A percentile compares a stretch with the other conserved stretches of the same genome.
These are phyloP conservation scores for Hyaena hyaena DNA, from an alignment of 2,113 vertebrate species.

Conservation along the genomic window DNA sequence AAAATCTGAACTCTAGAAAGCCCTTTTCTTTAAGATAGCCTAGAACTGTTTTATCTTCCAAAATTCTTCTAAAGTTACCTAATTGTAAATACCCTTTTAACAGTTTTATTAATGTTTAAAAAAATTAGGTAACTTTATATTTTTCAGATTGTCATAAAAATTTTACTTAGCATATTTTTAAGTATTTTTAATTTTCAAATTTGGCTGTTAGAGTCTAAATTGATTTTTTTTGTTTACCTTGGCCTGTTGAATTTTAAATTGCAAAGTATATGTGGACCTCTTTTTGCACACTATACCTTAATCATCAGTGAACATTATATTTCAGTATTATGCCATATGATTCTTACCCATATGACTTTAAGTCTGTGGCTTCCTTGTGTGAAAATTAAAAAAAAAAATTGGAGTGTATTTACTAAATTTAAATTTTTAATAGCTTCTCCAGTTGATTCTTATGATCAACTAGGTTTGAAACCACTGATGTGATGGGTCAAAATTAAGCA, in stretches of 20 bases:
- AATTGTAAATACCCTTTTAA: conserved; percentile 10
- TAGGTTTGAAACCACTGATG: conserved; percentile 3
- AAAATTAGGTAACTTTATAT: conserved; percentile 9
- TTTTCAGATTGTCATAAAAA: neutral
- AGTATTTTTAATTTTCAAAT: conserved; percentile 32
- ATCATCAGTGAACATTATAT: neutral
- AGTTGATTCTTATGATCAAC: neutral
- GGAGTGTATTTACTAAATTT: conserved; percentile 8
- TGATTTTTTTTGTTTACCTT: conserved; percentile 39
- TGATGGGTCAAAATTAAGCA: neutral
- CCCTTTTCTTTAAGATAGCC: neutral
- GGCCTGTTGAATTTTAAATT: conserved; percentile 28
- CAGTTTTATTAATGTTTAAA: neutral
- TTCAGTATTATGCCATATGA: neutral
- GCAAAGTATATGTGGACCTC: neutral
- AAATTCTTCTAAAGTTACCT: conserved; percentile 20
- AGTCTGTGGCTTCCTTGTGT: neutral
- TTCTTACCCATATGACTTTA: neutral
- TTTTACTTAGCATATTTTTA: conserved; percentile 27
- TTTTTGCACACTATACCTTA: neutral
- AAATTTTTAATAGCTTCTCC: conserved; percentile 22
- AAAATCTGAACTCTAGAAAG: conserved; percentile 6
- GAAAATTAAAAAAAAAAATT: neutral
- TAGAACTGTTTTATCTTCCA: neutral
- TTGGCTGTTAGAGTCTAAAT: neutral